These are phyloP conservation scores for Pristionchus fissidentatus DNA, from an alignment of 2,888 invertebrate genomes.

Conservation along the genomic window DNA sequence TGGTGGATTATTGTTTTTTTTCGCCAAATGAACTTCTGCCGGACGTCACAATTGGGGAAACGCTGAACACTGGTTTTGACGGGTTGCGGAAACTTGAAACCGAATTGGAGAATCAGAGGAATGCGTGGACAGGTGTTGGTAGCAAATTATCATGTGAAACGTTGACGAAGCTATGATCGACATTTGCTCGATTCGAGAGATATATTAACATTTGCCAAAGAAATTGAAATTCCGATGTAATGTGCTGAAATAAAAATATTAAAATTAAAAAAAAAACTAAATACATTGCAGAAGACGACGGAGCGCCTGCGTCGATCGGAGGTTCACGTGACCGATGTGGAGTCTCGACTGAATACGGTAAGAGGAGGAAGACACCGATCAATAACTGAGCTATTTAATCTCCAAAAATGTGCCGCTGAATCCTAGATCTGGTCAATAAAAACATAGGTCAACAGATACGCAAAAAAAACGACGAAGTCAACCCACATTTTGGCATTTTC, in stretches of 20 bases:
- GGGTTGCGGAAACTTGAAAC: too few relatives aligned
- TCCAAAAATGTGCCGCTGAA: neutral
- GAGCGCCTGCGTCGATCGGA: conserved; percentile 61
- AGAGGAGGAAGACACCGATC: conserved; percentile 26
- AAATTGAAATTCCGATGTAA: conserved; percentile 81
- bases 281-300: conserved; percentile 83
- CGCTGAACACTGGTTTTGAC: neutral
- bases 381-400: conserved; percentile 43
- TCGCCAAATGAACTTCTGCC: neutral
- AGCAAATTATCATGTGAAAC: too few relatives aligned
- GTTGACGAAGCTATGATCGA: too few relatives aligned
- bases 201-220: conserved; percentile 76
- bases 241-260: conserved; percentile 94
- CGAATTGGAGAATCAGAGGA: too few relatives aligned
- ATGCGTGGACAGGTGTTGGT: too few relatives aligned
- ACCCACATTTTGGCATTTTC: too few relatives aligned
- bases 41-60: neutral
- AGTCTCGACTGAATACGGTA: conserved; percentile 39
- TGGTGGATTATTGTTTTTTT: conserved; percentile 79
- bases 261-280: too few relatives aligned
- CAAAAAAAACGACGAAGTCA: too few relatives aligned
- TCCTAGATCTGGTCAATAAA: too few relatives aligned
- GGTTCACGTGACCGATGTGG: conserved; percentile 55
- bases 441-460: too few relatives aligned
- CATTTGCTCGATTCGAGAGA: too few relatives aligned